Evolutionary conservation across 2,888 invertebrate species (phyloP).

Genomic region (Patella ulyssiponensis): DNA sequence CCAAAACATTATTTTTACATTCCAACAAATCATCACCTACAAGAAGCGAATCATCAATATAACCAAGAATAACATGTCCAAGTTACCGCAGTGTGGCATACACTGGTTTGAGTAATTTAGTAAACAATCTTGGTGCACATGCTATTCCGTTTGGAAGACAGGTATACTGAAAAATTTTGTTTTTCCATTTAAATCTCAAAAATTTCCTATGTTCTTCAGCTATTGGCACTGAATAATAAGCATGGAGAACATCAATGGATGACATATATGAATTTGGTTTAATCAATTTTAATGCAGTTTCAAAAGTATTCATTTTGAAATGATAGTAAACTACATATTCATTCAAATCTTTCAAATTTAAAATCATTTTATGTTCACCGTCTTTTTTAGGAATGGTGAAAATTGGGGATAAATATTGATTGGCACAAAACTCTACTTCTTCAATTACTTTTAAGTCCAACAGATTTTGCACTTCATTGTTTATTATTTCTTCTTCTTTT

Average conservation of each 20-base stretch:
- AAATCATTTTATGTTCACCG: slow-evolving; percentile 17
- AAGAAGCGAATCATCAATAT: not conserved
- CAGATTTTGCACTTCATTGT: too few relatives aligned
- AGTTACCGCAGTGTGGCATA: not conserved
- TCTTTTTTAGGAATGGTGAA: slow-evolving; percentile 22
- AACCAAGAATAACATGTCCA: not conserved
- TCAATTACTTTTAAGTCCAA: too few relatives aligned
- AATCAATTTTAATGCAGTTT: slow-evolving; percentile 22
- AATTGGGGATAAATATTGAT: slow-evolving; percentile 22
- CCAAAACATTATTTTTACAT: not conserved
- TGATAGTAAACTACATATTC: slow-evolving; percentile 24
- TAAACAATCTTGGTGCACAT: slow-evolving; percentile 29
- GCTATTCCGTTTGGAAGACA: slow-evolving; percentile 24
- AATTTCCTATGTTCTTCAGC: slow-evolving; percentile 14
- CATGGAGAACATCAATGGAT: slow-evolving; percentile 22
- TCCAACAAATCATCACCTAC: not conserved
- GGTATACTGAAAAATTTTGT: slow-evolving; percentile 25
- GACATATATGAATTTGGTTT: slow-evolving; percentile 19
- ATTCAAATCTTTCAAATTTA: slow-evolving; percentile 25
- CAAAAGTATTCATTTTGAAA: slow-evolving; percentile 9
- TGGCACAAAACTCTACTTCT: too few relatives aligned
- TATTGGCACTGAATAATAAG: slow-evolving; percentile 28
- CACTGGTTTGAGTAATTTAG: slow-evolving; percentile 23
- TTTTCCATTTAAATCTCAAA: slow-evolving; percentile 19
- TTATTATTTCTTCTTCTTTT: too few relatives aligned